Evolutionary conservation across 37 sponge, comb jelly and placozoan genomes (phyloP).

Genomic region (Amphimedon queenslandica): DNA sequence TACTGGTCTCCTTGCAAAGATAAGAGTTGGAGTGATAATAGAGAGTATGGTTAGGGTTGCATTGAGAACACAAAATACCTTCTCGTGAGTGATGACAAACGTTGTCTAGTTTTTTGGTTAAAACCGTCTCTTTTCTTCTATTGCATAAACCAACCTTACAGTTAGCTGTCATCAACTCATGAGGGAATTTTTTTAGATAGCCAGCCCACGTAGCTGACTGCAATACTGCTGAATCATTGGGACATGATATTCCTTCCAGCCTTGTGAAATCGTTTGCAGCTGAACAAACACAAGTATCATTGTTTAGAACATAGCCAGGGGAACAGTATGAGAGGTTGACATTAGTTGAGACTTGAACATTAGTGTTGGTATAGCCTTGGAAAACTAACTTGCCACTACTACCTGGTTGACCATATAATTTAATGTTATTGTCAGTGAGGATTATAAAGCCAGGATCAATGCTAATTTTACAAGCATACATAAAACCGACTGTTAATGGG

Average conservation of each 20-base stretch:
- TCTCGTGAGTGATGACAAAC: conserved; percentile 8
- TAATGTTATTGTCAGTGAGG: not conserved
- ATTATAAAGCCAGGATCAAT: not conserved
- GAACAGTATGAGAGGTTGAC: not conserved
- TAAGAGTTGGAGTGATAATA: conserved; percentile 14
- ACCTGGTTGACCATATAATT: not conserved
- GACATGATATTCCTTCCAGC: not conserved
- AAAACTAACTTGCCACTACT: not conserved
- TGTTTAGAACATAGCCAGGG: not conserved
- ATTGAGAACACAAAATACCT: conserved; percentile 17
- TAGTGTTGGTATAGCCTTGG: not conserved
- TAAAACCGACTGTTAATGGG: not conserved
- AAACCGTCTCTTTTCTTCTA: too few relatives aligned
- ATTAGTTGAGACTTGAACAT: not conserved
- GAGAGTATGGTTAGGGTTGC: conserved; percentile 11
- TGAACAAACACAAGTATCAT: too few relatives aligned
- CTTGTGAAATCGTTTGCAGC: not conserved
- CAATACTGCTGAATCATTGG: not conserved
- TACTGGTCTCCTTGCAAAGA: not conserved
- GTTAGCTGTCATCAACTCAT: not conserved
- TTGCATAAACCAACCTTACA: not conserved
- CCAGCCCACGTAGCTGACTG: not conserved
- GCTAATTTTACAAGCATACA: not conserved
- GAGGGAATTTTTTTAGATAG: not conserved
- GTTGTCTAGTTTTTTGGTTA: too few relatives aligned